These are phyloP conservation scores for Amphiura filiformis DNA, from an alignment of 35 echinoderm and acorn worm genomes.

Conservation along the genomic window DNA sequence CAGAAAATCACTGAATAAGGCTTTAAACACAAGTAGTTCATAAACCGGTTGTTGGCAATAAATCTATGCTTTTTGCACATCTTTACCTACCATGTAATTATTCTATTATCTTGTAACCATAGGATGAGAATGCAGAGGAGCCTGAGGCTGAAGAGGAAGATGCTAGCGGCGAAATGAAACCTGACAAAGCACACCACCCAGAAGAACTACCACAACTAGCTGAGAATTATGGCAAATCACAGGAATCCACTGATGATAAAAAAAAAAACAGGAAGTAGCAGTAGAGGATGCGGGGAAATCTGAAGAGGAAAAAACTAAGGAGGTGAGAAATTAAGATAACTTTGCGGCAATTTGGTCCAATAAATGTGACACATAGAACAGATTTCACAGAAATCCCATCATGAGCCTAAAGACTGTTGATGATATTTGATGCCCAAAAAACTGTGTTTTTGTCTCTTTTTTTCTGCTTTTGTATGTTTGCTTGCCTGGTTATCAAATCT, in stretches of 20 bases:
- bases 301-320: constrained; percentile 64
- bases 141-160: constrained; percentile 2
- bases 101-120: background rate
- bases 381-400: too few species aligned
- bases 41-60: too few species aligned
- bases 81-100: background rate
- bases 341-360: too few species aligned
- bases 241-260: constrained; percentile 51
- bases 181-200: constrained; percentile 65
- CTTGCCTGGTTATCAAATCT: too few species aligned
- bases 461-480: too few species aligned
- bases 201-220: constrained; percentile 55
- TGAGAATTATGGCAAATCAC: constrained; percentile 72
- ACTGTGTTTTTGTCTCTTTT: too few species aligned
- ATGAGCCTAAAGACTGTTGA: too few species aligned
- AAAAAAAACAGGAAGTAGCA: constrained; percentile 30
- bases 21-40: too few species aligned
- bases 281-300: constrained; percentile 63
- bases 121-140: constrained; percentile 10
- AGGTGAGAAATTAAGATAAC: constrained; percentile 14
- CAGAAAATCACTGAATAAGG: too few species aligned
- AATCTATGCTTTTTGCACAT: too few species aligned
- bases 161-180: constrained; percentile 38
- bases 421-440: too few species aligned
- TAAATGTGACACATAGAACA: too few species aligned